These are phyloP conservation scores for Bryconaethiops microstoma DNA, from an alignment of 2,797 vertebrate genomes.

Conservation along the genomic window DNA sequence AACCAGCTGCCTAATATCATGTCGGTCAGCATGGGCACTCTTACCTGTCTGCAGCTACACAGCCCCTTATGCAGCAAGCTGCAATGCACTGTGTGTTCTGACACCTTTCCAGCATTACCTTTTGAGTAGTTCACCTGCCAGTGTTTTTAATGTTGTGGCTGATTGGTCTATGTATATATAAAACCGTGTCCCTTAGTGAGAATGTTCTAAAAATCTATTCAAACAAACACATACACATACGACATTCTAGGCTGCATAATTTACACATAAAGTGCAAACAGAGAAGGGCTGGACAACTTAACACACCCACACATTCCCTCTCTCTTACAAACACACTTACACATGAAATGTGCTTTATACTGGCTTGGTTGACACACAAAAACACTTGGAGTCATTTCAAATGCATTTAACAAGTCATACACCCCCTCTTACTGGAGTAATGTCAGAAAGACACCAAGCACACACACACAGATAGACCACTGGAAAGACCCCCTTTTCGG, in stretches of 20 bases:
- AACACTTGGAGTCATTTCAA: conserved; percentile 31
- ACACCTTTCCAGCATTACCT: no score
- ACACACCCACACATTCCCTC: background rate
- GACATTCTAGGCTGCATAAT: background rate
- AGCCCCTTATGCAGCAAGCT: no score
- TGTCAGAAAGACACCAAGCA: conserved; percentile 11
- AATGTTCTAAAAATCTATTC: background rate
- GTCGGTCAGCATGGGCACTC: no score
- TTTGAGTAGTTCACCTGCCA: no score
- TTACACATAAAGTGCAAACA: background rate
- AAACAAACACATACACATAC: background rate
- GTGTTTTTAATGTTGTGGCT: no score
- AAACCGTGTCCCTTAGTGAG: no score
- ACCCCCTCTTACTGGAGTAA: conserved; percentile 13
- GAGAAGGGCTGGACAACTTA: background rate
- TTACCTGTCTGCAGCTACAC: no score
- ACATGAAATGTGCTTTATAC: background rate
- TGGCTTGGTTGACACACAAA: conserved; percentile 20
- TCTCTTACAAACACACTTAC: conserved; percentile 2
- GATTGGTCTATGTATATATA: no score
- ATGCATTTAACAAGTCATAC: conserved; percentile 16
- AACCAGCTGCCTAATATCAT: no score
- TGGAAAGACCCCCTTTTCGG: conserved; percentile 2
- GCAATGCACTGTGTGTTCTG: no score
- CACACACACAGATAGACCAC: background rate